Conservation (phyloP, 2,797 vertebrate genomes). For the Phrynocephalus vlangalii region DNA sequence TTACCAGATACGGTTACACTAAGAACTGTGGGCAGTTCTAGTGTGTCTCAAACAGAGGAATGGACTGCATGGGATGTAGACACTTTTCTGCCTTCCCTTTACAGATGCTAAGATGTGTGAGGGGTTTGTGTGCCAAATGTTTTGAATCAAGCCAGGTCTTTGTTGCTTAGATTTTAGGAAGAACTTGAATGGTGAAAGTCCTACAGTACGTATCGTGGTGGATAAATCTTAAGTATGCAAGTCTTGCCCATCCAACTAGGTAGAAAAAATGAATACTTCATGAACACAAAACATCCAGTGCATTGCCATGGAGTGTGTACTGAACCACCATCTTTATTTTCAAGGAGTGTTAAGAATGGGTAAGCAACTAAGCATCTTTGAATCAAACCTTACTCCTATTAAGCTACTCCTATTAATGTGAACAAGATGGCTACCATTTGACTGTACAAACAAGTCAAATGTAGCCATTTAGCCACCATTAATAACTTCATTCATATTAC, state of each 20-base stretch:
- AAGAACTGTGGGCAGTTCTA: background rate
- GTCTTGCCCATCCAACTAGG: background rate
- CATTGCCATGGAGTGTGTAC: constrained; percentile 39
- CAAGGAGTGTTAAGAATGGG: constrained; percentile 42
- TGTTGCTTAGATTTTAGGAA: background rate
- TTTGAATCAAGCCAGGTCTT: background rate
- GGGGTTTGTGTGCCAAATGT: too few species aligned
- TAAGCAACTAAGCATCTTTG: background rate
- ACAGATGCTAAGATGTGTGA: background rate
- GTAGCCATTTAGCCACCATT: constrained; percentile 25
- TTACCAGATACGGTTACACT: too few species aligned
- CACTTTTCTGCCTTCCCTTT: background rate
- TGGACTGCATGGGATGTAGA: background rate
- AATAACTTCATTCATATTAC: constrained; percentile 49
- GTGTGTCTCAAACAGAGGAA: background rate
- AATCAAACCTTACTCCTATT: background rate
- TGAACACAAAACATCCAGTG: constrained; percentile 2
- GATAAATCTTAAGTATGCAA: background rate
- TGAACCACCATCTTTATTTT: constrained; percentile 1
- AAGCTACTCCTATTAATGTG: constrained; percentile 4
- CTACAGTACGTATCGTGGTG: background rate
- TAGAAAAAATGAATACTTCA: constrained; percentile 28
- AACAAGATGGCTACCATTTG: constrained; percentile 4
- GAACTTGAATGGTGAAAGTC: background rate
- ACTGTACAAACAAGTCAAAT: constrained; percentile 36